Evolutionary conservation across 2,113 vertebrate species (phyloP).

Genomic region (Elephantulus edwardii): DNA sequence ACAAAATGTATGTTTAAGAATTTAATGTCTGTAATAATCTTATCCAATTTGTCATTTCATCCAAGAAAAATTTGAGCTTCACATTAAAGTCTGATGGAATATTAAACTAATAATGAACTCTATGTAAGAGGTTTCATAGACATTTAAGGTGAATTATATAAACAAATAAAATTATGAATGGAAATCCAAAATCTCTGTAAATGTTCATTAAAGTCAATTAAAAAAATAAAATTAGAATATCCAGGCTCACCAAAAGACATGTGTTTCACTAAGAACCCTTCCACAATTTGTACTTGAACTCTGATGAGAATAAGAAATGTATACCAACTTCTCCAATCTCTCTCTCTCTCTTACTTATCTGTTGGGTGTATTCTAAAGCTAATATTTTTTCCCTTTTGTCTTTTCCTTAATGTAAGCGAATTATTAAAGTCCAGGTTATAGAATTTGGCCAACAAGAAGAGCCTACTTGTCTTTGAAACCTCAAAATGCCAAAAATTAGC

Average conservation of each 20-base stretch:
- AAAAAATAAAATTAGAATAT: too few relatives aligned
- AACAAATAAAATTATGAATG: neutral
- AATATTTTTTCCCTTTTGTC: neutral
- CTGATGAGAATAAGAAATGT: neutral
- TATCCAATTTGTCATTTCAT: too few relatives aligned
- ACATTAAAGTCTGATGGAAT: too few relatives aligned
- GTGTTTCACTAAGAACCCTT: neutral
- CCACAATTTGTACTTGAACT: neutral
- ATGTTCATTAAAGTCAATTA: too few relatives aligned
- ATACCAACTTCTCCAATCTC: neutral
- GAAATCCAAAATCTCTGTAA: too few relatives aligned
- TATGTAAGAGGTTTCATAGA: neutral
- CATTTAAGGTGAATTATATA: neutral
- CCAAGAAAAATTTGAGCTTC: too few relatives aligned
- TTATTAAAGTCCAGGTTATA: neutral
- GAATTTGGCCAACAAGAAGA: neutral
- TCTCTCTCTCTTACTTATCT: neutral
- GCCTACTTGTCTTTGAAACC: neutral
- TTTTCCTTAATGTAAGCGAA: neutral
- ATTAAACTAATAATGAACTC: neutral
- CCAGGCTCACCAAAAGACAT: neutral
- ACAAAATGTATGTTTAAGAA: too few relatives aligned
- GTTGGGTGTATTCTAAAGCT: neutral
- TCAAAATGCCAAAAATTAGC: neutral
- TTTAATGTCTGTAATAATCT: too few relatives aligned